Conservation (phyloP, 2,888 invertebrate species). For the Amorpha juglandis region DNA sequence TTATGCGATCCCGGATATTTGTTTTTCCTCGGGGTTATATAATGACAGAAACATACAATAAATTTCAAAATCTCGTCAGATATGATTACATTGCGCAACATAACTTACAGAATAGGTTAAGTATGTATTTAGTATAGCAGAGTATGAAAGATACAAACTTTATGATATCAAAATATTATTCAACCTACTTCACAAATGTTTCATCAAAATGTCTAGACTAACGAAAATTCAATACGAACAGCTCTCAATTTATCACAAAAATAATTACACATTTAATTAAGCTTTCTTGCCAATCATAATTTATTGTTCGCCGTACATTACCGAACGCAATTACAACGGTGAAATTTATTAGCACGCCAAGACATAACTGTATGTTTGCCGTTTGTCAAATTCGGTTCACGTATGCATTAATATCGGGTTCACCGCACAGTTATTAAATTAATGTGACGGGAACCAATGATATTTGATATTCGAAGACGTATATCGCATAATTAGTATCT, state of each 20-base stretch:
- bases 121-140: no score
- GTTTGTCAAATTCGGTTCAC: constrained; percentile 67
- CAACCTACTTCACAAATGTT: background rate
- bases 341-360: constrained; percentile 63
- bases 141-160: no score
- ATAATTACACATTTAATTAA: constrained; percentile 23
- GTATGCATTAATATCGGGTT: constrained; percentile 59
- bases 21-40: no score
- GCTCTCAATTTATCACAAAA: constrained; percentile 21
- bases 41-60: no score
- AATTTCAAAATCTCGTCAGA: no score
- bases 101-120: no score
- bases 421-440: constrained; percentile 19
- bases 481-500: background rate
- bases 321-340: constrained; percentile 46
- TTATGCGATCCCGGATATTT: no score
- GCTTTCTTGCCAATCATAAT: constrained; percentile 29
- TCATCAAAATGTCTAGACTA: background rate
- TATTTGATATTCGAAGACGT: constrained; percentile 11
- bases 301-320: constrained; percentile 23
- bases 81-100: no score
- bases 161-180: background rate
- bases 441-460: constrained; percentile 14
- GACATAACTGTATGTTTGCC: constrained; percentile 62
- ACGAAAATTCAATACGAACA: constrained; percentile 9